These are phyloP conservation scores for Theristus sp. DNA, from an alignment of 2,888 invertebrate species.

Conservation along the genomic window DNA sequence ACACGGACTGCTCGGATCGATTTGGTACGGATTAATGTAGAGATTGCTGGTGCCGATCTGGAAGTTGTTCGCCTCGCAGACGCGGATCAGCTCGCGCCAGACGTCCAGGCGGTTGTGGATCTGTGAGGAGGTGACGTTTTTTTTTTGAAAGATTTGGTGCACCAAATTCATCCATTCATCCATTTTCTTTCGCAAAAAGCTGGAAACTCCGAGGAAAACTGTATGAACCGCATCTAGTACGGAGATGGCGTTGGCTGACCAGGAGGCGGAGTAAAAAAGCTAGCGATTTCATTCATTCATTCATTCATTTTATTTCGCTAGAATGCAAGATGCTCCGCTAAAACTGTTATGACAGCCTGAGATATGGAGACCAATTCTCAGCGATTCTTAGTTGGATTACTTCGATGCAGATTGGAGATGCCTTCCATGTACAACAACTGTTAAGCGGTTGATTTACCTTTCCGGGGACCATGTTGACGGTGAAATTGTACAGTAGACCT, in stretches of 20 bases:
- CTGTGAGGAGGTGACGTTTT: background rate
- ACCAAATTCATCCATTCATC: no score
- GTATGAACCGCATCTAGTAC: no score
- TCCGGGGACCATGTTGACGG: constrained; percentile 11
- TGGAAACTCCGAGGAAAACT: background rate
- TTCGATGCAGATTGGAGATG: no score
- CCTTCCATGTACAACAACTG: no score
- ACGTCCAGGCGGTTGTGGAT: background rate
- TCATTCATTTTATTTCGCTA: no score
- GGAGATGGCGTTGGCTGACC: no score
- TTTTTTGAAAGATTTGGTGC: background rate
- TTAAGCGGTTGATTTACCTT: background rate
- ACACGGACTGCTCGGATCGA: constrained; percentile 25
- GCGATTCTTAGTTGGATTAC: no score
- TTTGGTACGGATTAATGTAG: constrained; percentile 22
- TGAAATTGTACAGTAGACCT: constrained; percentile 24
- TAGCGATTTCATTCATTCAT: no score
- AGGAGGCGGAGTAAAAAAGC: no score
- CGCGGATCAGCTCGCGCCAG: constrained; percentile 11
- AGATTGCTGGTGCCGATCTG: constrained; percentile 25
- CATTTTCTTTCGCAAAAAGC: background rate
- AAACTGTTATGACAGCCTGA: no score
- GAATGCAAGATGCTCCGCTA: no score
- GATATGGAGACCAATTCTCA: no score
- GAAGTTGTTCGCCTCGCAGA: constrained; percentile 19